Evolutionary conservation across 2,113 vertebrate genomes (phyloP).

Genomic region (Jaculus jaculus): DNA sequence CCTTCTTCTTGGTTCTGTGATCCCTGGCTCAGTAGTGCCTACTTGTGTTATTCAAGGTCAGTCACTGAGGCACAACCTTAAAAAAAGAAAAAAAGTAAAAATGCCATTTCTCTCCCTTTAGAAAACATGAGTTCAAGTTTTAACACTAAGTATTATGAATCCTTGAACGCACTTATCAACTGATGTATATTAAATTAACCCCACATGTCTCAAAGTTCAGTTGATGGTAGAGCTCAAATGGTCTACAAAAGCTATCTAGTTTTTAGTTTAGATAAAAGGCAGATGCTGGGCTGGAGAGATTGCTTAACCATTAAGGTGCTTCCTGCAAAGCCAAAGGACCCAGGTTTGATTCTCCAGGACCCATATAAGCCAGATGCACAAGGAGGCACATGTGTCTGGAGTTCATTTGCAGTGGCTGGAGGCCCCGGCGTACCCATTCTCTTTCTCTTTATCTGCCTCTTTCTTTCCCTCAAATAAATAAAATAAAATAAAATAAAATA

Average conservation of each 20-base stretch:
- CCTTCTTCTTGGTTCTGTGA: constrained; percentile 33
- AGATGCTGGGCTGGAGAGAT: not conserved
- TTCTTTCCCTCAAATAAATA: too few relatives aligned
- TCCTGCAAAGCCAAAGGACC: too few relatives aligned
- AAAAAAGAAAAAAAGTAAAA: too few relatives aligned
- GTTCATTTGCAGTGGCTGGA: too few relatives aligned
- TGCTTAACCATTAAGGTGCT: too few relatives aligned
- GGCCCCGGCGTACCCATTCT: too few relatives aligned
- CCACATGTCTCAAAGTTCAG: not conserved
- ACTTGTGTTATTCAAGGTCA: constrained; percentile 11
- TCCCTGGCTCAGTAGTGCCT: not conserved
- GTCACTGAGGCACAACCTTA: not conserved
- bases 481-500: too few relatives aligned
- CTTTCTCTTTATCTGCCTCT: too few relatives aligned
- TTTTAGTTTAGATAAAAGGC: not conserved
- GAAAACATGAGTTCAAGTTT: not conserved
- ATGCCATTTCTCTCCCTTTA: not conserved
- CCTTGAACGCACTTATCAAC: not conserved
- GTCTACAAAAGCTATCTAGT: not conserved
- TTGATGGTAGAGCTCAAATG: not conserved
- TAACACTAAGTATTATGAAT: constrained; percentile 14
- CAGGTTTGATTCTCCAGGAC: too few relatives aligned
- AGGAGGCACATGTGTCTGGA: too few relatives aligned
- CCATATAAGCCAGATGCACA: too few relatives aligned
- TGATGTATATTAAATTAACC: not conserved